Conservation (phyloP, 2,888 invertebrate species). For the Melangyna quadrimaculata region DNA sequence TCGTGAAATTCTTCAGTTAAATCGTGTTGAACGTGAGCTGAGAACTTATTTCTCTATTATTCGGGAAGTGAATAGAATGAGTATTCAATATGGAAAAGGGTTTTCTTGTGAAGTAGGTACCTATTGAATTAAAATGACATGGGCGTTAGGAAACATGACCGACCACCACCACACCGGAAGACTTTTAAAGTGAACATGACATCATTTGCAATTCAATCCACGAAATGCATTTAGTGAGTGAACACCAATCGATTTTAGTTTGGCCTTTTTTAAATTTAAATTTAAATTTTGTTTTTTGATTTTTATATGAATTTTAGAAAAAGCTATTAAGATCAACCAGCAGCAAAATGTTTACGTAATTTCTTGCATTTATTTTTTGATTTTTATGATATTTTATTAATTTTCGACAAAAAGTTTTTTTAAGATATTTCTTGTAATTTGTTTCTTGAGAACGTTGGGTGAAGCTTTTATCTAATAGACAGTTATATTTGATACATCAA, state of each 20-base stretch:
- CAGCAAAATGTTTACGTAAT: too few species aligned
- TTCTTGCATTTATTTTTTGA: too few species aligned
- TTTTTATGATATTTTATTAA: too few species aligned
- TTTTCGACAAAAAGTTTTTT: too few species aligned
- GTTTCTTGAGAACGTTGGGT: too few species aligned
- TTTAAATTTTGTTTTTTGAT: neutral
- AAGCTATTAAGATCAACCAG: too few species aligned
- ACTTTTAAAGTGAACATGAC: neutral
- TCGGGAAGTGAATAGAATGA: neutral
- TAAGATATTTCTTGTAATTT: too few species aligned
- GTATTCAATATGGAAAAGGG: neutral
- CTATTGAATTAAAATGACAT: neutral
- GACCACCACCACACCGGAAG: neutral
- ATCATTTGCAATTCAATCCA: neutral
- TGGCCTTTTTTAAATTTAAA: neutral
- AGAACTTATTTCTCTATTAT: neutral
- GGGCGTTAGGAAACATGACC: neutral
- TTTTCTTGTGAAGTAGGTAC: neutral
- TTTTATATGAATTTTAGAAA: too few species aligned
- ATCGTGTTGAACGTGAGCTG: neutral
- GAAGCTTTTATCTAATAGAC: too few species aligned
- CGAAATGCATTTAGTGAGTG: neutral
- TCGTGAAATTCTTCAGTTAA: neutral
- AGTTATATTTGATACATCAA: too few species aligned
- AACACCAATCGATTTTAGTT: neutral